A percentile compares a stretch with the other conserved stretches of the same genome.
Evolutionary conservation across 2,888 invertebrate genomes (phyloP).

Genomic region (Pegoplata infirma): DNA sequence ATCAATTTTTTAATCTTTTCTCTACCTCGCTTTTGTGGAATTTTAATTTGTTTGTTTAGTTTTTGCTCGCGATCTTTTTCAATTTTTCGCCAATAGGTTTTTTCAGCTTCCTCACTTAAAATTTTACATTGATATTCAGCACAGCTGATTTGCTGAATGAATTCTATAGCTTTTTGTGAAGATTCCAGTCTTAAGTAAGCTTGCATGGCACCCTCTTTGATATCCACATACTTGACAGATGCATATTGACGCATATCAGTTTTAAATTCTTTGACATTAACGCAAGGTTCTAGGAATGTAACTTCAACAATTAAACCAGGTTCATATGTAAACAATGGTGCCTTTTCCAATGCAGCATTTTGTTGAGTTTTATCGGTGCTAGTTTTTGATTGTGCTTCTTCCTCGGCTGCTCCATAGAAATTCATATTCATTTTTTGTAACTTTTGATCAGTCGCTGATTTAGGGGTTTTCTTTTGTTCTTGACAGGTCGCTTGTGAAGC

Average conservation of each 20-base stretch:
- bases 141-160: conserved; percentile 70
- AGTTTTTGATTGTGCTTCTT: conserved; percentile 63
- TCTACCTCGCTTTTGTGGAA: conserved; percentile 74
- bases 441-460: conserved; percentile 64
- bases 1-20: conserved; percentile 73
- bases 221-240: conserved; percentile 88
- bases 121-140: conserved; percentile 77
- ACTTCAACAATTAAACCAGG: conserved; percentile 86
- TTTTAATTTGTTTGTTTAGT: conserved; percentile 73
- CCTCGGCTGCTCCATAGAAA: conserved; percentile 75
- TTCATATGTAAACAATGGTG: conserved; percentile 78
- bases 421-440: conserved; percentile 76
- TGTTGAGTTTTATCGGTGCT: conserved; percentile 62
- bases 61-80: conserved; percentile 79
- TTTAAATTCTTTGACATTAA: conserved; percentile 84
- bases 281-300: conserved; percentile 82
- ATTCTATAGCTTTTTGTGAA: conserved; percentile 77
- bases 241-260: conserved; percentile 82
- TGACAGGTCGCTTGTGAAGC: conserved; percentile 36
- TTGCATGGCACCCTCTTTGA: conserved; percentile 84
- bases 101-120: conserved; percentile 84
- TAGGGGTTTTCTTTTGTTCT: conserved; percentile 65
- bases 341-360: conserved; percentile 71
- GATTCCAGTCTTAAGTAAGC: conserved; percentile 84
- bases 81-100: conserved; percentile 89